Percentiles rank a stretch among this genome's conserved stretches.
phyloP scores from a whole-genome alignment of 2,113 vertebrate species.

The Onychostoma macrolepis region DNA sequence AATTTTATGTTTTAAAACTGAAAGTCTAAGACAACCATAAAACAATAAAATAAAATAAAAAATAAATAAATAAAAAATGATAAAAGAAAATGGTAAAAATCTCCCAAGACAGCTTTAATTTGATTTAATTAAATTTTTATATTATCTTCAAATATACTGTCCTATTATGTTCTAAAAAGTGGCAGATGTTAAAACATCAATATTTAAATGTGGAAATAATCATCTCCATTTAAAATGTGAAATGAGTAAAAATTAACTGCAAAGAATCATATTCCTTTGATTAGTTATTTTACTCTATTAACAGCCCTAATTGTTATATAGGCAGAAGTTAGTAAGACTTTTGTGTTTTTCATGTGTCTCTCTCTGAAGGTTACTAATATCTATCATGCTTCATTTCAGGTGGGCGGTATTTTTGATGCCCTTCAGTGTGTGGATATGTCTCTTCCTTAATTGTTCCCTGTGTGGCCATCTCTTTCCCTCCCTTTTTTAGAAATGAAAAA shows the following conservation, averaged over 20 bases:
- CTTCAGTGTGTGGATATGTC: slow-evolving; percentile 19
- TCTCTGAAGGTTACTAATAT: slow-evolving; percentile 26
- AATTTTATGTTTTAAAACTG: neutral
- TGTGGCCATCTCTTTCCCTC: slow-evolving; percentile 15
- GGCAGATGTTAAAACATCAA: neutral
- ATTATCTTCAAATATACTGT: neutral
- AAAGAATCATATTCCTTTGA: neutral
- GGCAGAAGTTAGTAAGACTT: neutral
- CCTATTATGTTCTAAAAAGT: neutral
- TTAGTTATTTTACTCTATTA: neutral
- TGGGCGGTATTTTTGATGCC: neutral
- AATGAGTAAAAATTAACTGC: neutral
- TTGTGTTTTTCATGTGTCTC: neutral
- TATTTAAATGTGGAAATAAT: neutral
- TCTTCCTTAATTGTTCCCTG: slow-evolving; percentile 10
- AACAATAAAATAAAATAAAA: neutral
- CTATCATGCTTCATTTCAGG: slow-evolving; percentile 3
- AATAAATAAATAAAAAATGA: no score
- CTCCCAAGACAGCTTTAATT: no score
- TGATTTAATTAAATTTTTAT: no score
- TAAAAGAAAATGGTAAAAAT: no score
- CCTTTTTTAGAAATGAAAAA: slow-evolving; percentile 14
- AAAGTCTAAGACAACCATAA: neutral
- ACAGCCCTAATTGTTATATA: neutral
- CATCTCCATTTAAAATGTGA: neutral